These are phyloP conservation scores for Ivindomyrus marchei DNA, from an alignment of 2,113 vertebrate species.

Conservation along the genomic window DNA sequence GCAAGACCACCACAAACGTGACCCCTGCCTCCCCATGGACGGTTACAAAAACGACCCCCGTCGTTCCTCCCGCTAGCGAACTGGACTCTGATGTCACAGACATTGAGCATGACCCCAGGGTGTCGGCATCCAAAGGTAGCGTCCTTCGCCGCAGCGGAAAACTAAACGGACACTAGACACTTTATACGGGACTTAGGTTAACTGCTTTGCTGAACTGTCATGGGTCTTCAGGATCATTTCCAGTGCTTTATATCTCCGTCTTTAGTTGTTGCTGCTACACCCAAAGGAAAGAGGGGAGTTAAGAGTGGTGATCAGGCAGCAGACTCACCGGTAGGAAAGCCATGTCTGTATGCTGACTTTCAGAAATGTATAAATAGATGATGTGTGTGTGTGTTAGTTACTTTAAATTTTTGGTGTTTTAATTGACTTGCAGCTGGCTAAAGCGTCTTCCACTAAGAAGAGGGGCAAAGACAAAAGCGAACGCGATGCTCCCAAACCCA, in stretches of 20 bases:
- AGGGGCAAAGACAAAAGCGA: slow-evolving; percentile 28
- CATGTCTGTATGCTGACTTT: neutral
- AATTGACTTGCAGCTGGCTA: neutral
- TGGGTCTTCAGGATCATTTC: neutral
- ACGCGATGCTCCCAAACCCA: slow-evolving; percentile 25
- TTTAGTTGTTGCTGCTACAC: slow-evolving; percentile 12
- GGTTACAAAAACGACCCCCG: neutral
- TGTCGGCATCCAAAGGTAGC: neutral
- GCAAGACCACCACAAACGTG: neutral
- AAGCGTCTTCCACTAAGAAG: neutral
- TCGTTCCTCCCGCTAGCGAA: neutral
- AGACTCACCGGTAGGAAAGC: slow-evolving; percentile 15
- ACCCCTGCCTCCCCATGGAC: neutral
- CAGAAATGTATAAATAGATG: neutral
- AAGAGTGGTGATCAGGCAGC: slow-evolving; percentile 19
- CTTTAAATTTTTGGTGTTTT: neutral
- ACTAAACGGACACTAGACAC: neutral
- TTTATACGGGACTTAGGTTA: neutral
- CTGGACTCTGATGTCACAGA: neutral
- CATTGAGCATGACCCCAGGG: neutral
- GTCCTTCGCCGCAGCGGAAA: no score
- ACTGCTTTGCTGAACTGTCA: neutral
- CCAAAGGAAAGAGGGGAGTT: slow-evolving; percentile 28
- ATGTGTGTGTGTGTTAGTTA: neutral
- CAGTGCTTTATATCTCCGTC: neutral